Conservation (phyloP, 2,797 vertebrate species). For the Microcaecilia unicolor region DNA sequence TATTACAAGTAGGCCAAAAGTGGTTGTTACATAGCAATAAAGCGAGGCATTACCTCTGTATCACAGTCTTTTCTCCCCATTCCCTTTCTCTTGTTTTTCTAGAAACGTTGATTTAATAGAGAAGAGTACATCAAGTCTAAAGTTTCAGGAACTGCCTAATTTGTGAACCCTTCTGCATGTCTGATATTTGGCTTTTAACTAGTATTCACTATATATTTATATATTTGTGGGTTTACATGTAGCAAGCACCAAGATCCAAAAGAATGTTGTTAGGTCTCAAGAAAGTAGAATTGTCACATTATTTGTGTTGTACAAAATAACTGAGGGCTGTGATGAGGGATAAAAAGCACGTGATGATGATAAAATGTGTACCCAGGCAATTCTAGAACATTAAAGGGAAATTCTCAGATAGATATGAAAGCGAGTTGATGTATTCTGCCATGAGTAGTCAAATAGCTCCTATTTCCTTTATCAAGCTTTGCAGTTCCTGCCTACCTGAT, state of each 20-base stretch:
- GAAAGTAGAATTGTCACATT: no score
- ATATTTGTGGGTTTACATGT: conserved; percentile 18
- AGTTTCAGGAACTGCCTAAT: conserved; percentile 35
- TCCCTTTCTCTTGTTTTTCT: conserved; percentile 17
- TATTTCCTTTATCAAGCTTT: no score
- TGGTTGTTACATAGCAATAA: conserved; percentile 43
- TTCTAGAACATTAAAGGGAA: no score
- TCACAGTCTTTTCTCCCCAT: conserved; percentile 15
- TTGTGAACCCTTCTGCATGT: conserved; percentile 39
- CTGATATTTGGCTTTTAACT: conserved; percentile 36
- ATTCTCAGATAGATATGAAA: no score
- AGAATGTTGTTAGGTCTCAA: no score
- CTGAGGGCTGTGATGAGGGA: no score
- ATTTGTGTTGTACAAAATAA: no score
- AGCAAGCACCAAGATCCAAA: conserved; percentile 22
- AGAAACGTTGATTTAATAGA: conserved; percentile 34
- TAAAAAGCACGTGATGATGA: no score
- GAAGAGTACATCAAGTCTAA: conserved; percentile 31
- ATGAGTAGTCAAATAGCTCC: no score
- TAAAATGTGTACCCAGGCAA: no score
- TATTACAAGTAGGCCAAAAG: conserved; percentile 10
- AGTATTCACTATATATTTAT: conserved; percentile 33
- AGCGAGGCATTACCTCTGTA: conserved; percentile 13
- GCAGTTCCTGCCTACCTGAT: no score
- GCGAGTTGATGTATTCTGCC: no score